Base-by-base conservation (phyloP, 2,797 vertebrate species). In the Sebastes itinus region DNA sequence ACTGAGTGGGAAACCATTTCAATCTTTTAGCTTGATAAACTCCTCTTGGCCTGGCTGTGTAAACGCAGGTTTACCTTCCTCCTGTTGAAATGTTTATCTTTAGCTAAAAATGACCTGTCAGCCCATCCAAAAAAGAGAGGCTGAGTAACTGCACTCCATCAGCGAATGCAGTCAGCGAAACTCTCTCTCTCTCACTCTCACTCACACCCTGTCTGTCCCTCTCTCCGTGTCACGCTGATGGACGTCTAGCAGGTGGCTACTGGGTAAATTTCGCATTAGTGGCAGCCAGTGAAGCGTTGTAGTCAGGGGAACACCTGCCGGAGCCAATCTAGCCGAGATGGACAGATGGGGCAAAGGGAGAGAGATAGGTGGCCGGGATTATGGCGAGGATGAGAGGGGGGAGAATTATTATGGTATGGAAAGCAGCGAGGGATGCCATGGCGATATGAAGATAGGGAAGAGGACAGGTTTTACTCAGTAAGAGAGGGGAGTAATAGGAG, bases 221-320 rank as follows among this genome's bases (percentile, higher is more conserved):
- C 76, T 81, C 64, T n/a, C 42, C 23, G 70, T 85, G 85, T 90
- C 87, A 75, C 13, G 7, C 78, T 89, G 89, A 92, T 85, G 85
- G 88, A 89, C 86, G 60, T 88, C 82, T 78, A 92, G 91, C 95
- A 95, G 94, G 94, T 95, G 94, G 94, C 91, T 90, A 80, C 85
- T 94, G 88, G 92, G 88, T 94, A 93, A 92, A 95, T 94, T 93
- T 91, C 75, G 67, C 91, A 92, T 95, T 95, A 93, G 92, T 88
- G 78, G 89, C 85, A 92, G 89, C 84, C 86, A 92, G 90, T 88
- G 91, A 92, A 90, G 95, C 92, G 81, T 91, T 88, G 90, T 93
- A 89, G 89, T 94, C 93, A 68, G 84, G 95, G 90, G 94, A 94
- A 85, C 86, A 92, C 91, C 90, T 95, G 96, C 95, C 95, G 91